Conservation (phyloP, 2,113 vertebrate genomes). For the Gymnarchus niloticus region DNA sequence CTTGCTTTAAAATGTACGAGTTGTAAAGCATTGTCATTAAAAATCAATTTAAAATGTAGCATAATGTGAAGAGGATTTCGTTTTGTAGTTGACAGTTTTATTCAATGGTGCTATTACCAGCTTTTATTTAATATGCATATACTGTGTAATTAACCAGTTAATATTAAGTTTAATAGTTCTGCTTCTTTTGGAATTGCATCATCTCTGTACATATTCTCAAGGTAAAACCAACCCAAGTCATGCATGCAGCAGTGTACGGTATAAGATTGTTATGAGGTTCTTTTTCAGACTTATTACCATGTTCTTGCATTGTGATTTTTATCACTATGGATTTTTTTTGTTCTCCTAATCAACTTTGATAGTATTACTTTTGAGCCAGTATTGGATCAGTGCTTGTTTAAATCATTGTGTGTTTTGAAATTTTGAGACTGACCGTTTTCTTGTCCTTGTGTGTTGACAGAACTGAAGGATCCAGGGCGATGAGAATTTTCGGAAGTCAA, state of each 20-base stretch:
- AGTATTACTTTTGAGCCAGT: not conserved
- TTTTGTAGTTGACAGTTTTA: not conserved
- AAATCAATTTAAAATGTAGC: too few species aligned
- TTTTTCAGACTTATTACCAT: not conserved
- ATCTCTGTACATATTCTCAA: not conserved
- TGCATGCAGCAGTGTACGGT: too few species aligned
- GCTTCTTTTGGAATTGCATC: not conserved
- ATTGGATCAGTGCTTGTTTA: not conserved
- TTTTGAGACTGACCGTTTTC: not conserved
- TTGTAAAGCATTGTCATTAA: too few species aligned
- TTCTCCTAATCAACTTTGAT: not conserved
- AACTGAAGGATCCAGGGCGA: not conserved
- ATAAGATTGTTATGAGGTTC: not conserved
- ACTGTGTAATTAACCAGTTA: not conserved
- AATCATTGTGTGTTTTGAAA: not conserved
- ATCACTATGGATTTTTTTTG: not conserved
- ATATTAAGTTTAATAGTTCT: not conserved
- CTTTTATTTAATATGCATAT: not conserved
- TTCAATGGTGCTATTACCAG: too few species aligned
- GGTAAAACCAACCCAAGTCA: not conserved
- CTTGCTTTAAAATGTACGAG: too few species aligned
- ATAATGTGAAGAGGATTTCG: not conserved
- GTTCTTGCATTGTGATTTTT: not conserved
- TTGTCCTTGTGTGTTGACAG: not conserved
- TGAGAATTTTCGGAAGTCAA: not conserved